phyloP scores from a whole-genome alignment of 2,113 vertebrate genomes.

The Megalops atlanticus region DNA sequence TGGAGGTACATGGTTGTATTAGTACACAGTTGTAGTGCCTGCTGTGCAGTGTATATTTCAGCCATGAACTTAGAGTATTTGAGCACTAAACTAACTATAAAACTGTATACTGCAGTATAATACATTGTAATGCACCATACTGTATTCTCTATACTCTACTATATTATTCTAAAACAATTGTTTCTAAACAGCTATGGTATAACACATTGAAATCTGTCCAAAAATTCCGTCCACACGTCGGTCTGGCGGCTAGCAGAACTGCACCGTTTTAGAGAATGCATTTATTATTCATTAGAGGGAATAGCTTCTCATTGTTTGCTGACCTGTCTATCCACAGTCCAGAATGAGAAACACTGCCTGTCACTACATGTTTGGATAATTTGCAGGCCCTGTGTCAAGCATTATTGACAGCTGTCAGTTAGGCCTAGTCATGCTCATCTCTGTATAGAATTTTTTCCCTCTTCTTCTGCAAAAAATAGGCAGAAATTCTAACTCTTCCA shows the following conservation, averaged over 20 bases:
- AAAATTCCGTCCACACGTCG: neutral
- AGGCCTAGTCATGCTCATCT: neutral
- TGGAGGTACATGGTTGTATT: neutral
- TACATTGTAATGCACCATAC: neutral
- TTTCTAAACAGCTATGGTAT: neutral
- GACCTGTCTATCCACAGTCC: neutral
- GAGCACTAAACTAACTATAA: no score
- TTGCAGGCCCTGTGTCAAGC: neutral
- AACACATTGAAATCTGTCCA: neutral
- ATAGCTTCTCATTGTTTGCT: neutral
- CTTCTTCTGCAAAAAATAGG: neutral
- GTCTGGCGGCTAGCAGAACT: neutral
- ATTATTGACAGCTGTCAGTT: conserved; percentile 14
- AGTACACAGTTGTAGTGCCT: no score
- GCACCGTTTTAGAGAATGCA: neutral
- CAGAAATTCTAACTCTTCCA: neutral
- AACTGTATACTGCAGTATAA: neutral
- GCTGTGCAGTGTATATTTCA: no score
- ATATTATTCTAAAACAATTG: neutral
- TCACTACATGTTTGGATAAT: neutral
- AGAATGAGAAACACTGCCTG: neutral
- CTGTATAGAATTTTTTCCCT: neutral
- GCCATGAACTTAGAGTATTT: no score
- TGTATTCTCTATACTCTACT: neutral
- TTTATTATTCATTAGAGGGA: neutral